Base-by-base conservation (phyloP, 2,888 invertebrate species). In the Amblyjoppa fuscipennis region DNA sequence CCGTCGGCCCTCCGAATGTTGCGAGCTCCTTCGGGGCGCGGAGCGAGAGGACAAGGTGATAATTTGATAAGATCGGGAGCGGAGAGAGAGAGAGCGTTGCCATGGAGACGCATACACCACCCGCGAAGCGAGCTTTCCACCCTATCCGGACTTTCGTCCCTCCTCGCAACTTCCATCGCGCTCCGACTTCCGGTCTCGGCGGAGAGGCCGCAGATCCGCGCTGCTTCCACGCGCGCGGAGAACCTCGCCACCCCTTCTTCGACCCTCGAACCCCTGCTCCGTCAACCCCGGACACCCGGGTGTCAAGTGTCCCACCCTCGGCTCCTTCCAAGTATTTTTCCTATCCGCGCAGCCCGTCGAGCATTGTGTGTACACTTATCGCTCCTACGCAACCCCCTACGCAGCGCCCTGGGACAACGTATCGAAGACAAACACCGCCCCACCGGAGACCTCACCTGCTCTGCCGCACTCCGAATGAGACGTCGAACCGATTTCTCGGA, bases 1-100 rank as follows among this genome's bases (percentile, higher is more conserved):
- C 69, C 41, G 41, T 53, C 61, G 53, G 66, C 78, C 68, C 59
- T 20, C 66, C 71, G n/a, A 28, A 59, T 49, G 45, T 49, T 4
- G 45, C 45, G 13, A 49, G 16, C 16, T 51, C 13, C 11, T n/a
- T 20, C 28, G 20, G 53, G 41, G 41, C 9, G 38, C 41, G 68
- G 75, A 74, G 87, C 87, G 88, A 83, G 89, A 88, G 92, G 92
- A 92, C 92, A 92, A 94, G 94, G 94, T 94, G 94, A 94, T 94
- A 94, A 94, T 94, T 94, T 94, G 94, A 94, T 94, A 94, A 94
- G 94, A 94, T 93, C 88, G 91, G 91, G 84, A 88, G 91, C 92
- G 13, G 45, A 68, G 81, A 75, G 82, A 85, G 93, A 75, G 82
- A 85, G 20, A 20, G 93, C 91, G 94, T 94, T 94, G 90, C 94